Conservation (phyloP, 35 echinoderm and acorn worm genomes). For the Acanthaster planci region DNA sequence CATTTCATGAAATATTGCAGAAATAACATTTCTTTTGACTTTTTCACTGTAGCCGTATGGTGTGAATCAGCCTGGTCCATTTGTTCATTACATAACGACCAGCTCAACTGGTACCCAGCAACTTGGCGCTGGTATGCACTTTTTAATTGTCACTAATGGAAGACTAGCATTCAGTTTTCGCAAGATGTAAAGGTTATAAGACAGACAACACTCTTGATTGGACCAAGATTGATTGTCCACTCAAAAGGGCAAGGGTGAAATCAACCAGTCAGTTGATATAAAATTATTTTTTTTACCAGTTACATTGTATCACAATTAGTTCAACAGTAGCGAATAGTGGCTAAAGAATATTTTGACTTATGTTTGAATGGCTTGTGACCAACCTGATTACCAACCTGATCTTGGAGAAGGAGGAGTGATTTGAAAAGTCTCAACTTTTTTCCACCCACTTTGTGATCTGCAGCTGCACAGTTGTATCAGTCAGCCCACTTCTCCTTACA, state of each 20-base stretch:
- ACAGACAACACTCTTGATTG: too few relatives aligned
- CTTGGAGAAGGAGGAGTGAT: background rate
- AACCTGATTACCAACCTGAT: background rate
- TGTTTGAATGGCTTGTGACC: background rate
- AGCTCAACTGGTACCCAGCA: conserved; percentile 64
- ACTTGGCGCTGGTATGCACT: conserved; percentile 56
- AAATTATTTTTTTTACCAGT: too few relatives aligned
- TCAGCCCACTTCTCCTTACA: conserved; percentile 87
- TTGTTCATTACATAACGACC: conserved; percentile 70
- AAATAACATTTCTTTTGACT: background rate
- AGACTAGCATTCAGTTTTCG: too few relatives aligned
- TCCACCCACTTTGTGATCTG: background rate
- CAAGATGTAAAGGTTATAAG: too few relatives aligned
- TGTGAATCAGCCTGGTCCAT: conserved; percentile 78
- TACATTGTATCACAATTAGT: too few relatives aligned
- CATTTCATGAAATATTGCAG: too few relatives aligned
- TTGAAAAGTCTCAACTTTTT: background rate
- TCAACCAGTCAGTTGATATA: too few relatives aligned
- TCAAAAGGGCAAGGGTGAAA: too few relatives aligned
- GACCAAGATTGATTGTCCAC: too few relatives aligned
- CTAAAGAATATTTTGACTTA: background rate
- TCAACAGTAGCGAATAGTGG: background rate
- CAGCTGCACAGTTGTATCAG: conserved; percentile 84
- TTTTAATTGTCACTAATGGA: too few relatives aligned
- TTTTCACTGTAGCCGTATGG: conserved; percentile 66